phyloP scores from a whole-genome alignment of 2,888 invertebrate species.

The Bellardia bayeri region DNA sequence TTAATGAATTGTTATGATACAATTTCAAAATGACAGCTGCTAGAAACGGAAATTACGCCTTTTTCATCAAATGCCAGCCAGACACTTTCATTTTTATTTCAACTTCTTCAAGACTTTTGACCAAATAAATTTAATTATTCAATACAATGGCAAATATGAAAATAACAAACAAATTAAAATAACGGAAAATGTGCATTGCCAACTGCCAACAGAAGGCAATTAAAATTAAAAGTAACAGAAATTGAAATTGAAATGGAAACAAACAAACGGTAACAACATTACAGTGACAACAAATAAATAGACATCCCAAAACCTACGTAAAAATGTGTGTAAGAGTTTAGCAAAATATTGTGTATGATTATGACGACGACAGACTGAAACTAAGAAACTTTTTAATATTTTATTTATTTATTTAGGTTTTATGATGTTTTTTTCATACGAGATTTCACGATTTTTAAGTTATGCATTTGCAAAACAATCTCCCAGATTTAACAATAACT shows the following conservation, averaged over 20 bases:
- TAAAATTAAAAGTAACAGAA: conserved; percentile 60
- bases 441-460: conserved; percentile 72
- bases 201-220: conserved; percentile 59
- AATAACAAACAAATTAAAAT: conserved; percentile 16
- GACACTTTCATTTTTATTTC: neutral
- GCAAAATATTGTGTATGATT: conserved; percentile 35
- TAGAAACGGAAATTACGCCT: neutral
- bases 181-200: conserved; percentile 3
- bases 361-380: neutral
- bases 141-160: neutral
- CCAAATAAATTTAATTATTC: conserved; percentile 14
- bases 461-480: conserved; percentile 73
- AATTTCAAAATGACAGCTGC: neutral
- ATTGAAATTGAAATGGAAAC: conserved; percentile 2
- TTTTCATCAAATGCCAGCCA: neutral
- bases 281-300: conserved; percentile 7
- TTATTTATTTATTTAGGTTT: conserved; percentile 45
- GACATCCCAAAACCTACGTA: conserved; percentile 62
- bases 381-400: conserved; percentile 53
- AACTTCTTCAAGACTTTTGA: neutral
- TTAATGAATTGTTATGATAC: no score
- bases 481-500: conserved; percentile 67
- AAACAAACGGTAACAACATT: conserved; percentile 38
- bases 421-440: conserved; percentile 19
- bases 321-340: conserved; percentile 60